Evolutionary conservation across 1,140 invertebrate species (phyloP).

Genomic region (Meloidogyne hapla): DNA sequence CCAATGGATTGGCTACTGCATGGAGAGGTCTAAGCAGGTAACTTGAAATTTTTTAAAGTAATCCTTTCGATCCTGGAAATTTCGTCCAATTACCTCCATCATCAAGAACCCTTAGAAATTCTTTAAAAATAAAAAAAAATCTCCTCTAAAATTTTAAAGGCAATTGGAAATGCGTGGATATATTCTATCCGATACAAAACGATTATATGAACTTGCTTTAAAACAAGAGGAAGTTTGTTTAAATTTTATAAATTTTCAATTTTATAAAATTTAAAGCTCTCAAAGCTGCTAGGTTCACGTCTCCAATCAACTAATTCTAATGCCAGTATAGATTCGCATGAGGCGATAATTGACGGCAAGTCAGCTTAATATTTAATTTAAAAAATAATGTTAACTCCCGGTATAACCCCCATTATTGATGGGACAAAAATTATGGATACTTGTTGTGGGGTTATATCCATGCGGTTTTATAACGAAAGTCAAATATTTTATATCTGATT

Average conservation of each 20-base stretch:
- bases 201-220: slow-evolving; percentile 62
- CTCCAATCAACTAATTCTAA: background rate
- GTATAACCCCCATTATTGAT: no score
- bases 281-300: slow-evolving; percentile 15
- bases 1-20: slow-evolving; percentile 79
- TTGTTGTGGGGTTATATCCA: no score
- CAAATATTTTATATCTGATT: no score
- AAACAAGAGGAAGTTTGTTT: slow-evolving; percentile 39
- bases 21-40: slow-evolving; percentile 80
- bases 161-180: slow-evolving; percentile 77
- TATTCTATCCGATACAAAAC: slow-evolving; percentile 73
- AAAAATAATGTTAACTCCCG: no score
- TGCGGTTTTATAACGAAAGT: no score
- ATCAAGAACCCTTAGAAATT: background rate
- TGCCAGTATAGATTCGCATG: background rate
- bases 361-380: background rate
- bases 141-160: slow-evolving; percentile 5
- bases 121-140: background rate
- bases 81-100: no score
- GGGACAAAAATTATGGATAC: no score
- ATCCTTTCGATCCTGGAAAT: background rate
- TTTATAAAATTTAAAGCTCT: slow-evolving; percentile 26
- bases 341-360: background rate
- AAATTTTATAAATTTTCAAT: slow-evolving; percentile 11
- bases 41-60: background rate